Percentiles rank a stretch among this genome's conserved stretches.
phyloP scores from a whole-genome alignment of 2,888 invertebrate species.

The Philhelius pedissequus region DNA sequence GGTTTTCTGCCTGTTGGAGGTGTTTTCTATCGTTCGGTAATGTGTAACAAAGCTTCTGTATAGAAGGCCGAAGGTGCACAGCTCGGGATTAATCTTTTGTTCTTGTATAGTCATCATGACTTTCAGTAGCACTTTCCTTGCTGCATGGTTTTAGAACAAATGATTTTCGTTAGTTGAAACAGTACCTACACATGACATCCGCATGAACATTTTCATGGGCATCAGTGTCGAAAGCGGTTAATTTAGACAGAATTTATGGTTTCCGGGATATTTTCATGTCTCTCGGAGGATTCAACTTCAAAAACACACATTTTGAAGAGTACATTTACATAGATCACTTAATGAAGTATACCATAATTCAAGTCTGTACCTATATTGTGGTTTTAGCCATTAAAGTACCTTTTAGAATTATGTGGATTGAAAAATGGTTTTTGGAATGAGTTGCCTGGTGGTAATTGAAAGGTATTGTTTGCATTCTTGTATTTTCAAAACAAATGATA shows the following conservation, averaged over 20 bases:
- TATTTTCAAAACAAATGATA: background rate
- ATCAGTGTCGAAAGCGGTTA: background rate
- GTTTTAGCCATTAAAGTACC: background rate
- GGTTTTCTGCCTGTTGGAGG: background rate
- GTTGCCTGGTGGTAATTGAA: background rate
- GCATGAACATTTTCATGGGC: background rate
- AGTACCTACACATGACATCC: background rate
- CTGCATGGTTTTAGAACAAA: background rate
- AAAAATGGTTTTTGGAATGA: background rate
- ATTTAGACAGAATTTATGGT: background rate
- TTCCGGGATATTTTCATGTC: background rate
- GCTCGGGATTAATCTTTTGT: slow-evolving; percentile 8
- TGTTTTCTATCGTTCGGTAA: background rate
- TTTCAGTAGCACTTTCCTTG: background rate
- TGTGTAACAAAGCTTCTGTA: background rate
- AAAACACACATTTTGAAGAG: no score
- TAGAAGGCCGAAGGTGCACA: background rate
- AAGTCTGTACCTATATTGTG: background rate
- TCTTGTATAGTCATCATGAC: slow-evolving; percentile 15
- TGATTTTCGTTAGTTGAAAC: background rate
- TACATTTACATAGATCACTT: background rate
- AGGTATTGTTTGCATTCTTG: background rate
- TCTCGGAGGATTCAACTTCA: background rate
- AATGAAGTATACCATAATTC: background rate
- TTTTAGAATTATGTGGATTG: background rate